Percentiles rank a stretch among this genome's conserved stretches.
phyloP scores from a whole-genome alignment of 2,797 vertebrate genomes.

The Myotis planiceps region DNA sequence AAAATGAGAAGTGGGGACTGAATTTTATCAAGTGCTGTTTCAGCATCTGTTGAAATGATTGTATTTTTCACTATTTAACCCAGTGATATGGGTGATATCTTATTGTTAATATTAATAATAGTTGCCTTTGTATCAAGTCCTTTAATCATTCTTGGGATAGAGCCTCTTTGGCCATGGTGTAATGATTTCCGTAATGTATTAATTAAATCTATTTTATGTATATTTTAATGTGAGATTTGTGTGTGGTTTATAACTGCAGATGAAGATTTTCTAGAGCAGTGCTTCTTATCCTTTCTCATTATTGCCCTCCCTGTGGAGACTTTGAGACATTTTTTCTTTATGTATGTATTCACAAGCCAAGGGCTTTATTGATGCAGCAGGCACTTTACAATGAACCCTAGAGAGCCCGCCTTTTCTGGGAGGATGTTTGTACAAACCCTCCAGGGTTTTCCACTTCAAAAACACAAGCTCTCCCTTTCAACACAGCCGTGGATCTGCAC shows the following conservation, averaged over 20 bases:
- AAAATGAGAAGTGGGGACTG: neutral
- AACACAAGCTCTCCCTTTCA: constrained; percentile 40
- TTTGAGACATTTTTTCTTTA: neutral
- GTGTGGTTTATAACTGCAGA: neutral
- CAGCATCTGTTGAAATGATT: neutral
- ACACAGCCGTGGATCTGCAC: constrained; percentile 39
- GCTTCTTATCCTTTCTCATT: neutral
- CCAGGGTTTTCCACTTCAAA: constrained; percentile 39
- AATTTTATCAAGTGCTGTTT: neutral
- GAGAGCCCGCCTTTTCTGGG: constrained; percentile 56
- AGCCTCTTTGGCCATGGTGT: neutral
- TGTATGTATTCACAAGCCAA: constrained; percentile 79
- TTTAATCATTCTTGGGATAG: neutral
- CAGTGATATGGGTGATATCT: neutral
- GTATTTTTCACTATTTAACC: constrained; percentile 34
- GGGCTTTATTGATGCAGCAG: constrained; percentile 90
- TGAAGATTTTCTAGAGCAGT: neutral
- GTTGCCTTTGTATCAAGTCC: neutral
- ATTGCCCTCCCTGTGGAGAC: neutral
- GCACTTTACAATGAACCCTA: constrained; percentile 87
- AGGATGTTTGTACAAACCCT: constrained; percentile 67
- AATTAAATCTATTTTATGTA: neutral
- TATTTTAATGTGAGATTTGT: constrained; percentile 15
- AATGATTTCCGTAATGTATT: neutral
- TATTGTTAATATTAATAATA: constrained; percentile 7